Percentiles rank a stretch among this genome's conserved stretches.
Conservation (phyloP, 2,888 invertebrate species). For the Nephrocerus scutellatus region DNA sequence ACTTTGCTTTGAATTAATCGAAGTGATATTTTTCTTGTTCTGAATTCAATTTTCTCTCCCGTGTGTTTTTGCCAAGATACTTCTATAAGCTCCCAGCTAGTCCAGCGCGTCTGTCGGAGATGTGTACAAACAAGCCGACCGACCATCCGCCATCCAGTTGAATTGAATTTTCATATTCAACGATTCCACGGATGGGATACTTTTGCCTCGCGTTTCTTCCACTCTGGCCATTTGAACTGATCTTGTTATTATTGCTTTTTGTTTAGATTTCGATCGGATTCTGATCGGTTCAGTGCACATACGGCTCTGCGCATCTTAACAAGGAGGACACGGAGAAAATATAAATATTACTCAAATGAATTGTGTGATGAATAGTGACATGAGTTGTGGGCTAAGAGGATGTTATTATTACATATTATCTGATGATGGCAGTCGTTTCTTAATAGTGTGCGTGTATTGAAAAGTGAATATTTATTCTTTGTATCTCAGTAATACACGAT, state of each 20-base stretch:
- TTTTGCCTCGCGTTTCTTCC: conserved; percentile 1
- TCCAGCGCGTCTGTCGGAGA: too few species aligned
- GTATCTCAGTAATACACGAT: too few species aligned
- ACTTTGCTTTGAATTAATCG: conserved; percentile 48
- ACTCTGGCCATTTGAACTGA: neutral
- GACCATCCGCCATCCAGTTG: conserved; percentile 13
- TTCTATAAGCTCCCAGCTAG: too few species aligned
- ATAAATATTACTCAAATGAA: conserved; percentile 44
- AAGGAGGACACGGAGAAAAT: too few species aligned
- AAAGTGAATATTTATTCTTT: too few species aligned
- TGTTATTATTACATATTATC: conserved; percentile 30
- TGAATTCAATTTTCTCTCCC: conserved; percentile 44
- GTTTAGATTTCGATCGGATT: conserved; percentile 13
- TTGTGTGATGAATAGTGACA: conserved; percentile 43
- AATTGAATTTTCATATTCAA: conserved; percentile 13
- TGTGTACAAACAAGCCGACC: too few species aligned
- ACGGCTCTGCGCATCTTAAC: conserved; percentile 11
- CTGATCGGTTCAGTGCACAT: conserved; percentile 15
- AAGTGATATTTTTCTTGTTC: conserved; percentile 48
- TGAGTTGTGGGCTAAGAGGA: conserved; percentile 45
- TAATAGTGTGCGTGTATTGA: too few species aligned
- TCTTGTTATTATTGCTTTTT: conserved; percentile 7
- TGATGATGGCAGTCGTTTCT: neutral
- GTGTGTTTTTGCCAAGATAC: too few species aligned
- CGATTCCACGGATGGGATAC: too few species aligned